phyloP scores from a whole-genome alignment of 2,888 invertebrate species.

The Leptothorax acervorum region DNA sequence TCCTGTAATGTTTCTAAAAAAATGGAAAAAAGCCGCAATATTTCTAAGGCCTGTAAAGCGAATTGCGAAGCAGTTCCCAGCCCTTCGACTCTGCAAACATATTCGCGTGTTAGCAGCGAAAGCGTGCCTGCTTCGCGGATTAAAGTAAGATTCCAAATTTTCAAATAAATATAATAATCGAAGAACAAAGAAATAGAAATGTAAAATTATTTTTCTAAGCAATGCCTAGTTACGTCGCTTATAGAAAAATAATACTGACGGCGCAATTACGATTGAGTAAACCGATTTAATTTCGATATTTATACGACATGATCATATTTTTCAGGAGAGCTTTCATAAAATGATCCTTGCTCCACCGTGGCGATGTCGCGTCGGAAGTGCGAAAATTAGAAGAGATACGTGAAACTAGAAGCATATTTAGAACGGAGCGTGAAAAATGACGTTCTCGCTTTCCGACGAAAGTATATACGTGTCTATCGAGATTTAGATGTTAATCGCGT shows the following conservation, averaged over 20 bases:
- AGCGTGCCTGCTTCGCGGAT: conserved; percentile 36
- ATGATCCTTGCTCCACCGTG: conserved; percentile 32
- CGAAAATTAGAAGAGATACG: conserved; percentile 9
- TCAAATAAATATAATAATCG: neutral
- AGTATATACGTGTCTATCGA: neutral
- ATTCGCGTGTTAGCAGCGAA: conserved; percentile 39
- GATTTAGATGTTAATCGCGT: neutral
- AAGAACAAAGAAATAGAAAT: neutral
- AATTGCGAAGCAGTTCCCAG: neutral
- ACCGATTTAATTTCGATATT: neutral
- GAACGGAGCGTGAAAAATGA: neutral
- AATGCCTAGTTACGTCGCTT: neutral
- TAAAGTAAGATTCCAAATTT: conserved; percentile 13
- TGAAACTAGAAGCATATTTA: neutral
- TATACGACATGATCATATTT: neutral
- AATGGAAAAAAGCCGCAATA: neutral
- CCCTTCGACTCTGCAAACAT: conserved; percentile 10
- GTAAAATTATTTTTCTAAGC: neutral
- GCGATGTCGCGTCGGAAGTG: conserved; percentile 26
- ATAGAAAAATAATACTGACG: neutral
- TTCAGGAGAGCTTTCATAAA: conserved; percentile 38
- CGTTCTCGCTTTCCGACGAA: neutral
- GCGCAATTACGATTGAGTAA: neutral
- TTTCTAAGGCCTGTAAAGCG: neutral
- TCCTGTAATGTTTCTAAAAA: neutral